phyloP scores from a whole-genome alignment of 2,797 vertebrate species.

The Borostomias antarcticus region DNA sequence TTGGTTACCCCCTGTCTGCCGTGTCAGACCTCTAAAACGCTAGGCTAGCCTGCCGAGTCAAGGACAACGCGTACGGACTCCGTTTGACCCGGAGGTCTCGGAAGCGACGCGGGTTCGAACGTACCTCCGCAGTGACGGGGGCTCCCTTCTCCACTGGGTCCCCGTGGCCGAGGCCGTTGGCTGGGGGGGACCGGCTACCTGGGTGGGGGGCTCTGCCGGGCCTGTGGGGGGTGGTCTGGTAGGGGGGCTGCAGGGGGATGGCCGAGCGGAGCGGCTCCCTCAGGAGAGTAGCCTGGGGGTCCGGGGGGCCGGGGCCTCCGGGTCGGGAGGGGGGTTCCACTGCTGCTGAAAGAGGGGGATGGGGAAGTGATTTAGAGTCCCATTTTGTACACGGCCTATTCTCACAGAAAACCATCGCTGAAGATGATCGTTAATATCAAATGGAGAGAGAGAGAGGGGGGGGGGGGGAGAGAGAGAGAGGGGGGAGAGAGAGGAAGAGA shows the following conservation, averaged over 20 bases:
- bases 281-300: slow-evolving; percentile 60
- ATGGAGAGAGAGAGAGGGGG: neutral
- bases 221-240: slow-evolving; percentile 70
- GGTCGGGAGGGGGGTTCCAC: slow-evolving; percentile 13
- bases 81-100: no score
- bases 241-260: slow-evolving; percentile 83
- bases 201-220: slow-evolving; percentile 27
- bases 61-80: no score
- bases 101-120: no score
- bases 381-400: neutral
- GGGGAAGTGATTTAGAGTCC: no score
- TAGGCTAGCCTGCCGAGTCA: no score
- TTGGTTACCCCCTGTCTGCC: no score
- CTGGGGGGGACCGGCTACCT: slow-evolving; percentile 13
- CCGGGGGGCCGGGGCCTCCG: slow-evolving; percentile 15
- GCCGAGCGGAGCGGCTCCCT: slow-evolving; percentile 76
- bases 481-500: neutral
- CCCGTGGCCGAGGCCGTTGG: slow-evolving; percentile 9
- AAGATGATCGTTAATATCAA: neutral
- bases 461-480: neutral
- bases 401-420: neutral
- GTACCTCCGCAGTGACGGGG: slow-evolving; percentile 48
- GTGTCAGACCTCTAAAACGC: no score
- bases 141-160: slow-evolving; percentile 9
- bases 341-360: neutral